Evolutionary conservation across 2,113 vertebrate species (phyloP), one percentile per base, ranked within the genome.

Genomic region (Bubo blakistoni): DNA sequence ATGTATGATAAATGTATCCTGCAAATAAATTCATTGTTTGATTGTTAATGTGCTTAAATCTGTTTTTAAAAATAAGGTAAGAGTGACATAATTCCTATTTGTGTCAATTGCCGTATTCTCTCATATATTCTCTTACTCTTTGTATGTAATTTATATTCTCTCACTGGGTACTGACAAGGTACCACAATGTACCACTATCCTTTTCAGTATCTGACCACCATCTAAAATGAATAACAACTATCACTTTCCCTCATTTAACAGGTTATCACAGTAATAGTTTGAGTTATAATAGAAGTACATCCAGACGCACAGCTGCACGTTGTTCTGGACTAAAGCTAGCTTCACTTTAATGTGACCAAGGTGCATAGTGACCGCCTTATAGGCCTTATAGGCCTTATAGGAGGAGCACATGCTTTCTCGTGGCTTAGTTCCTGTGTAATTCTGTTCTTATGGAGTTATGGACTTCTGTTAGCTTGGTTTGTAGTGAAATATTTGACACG

Each of bases 11-110:
- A 92, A 93, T 95, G 92, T 94, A 93, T 96, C 83, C 91, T 96
- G 91, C 80, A 93, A 97, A 96, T 96, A 96, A 95, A 96, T 92
- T 83, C 76, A 92, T 96, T 96, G 96, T 97, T 90, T 92, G 88
- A 92, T 95, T 90, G 90, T 88, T 91, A 76, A 36, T 76, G 57
- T 79, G 57, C 73, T 92, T 93, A 67, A 85, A 80, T 87, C 83
- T 91, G 73, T 63, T 93, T 88, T 92, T 92, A 79, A 91, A 95
- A 94, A 49, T 38, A 84, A 92, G 91, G 72, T 93, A 42, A 54
- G 65, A 58, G 32, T 69, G 57, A 76, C 17, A 7, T 81, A 79
- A 71, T 84, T 62, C 36, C 61, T 85, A 6, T 40, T 86, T 77
- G 51, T 73, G 22, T 46, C 25, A 86, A 26, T 58, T 65, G 34